Evolutionary conservation across 53 echinoderm and acorn worm genomes (phyloP).

Genomic region (Apostichopus leukothele): DNA sequence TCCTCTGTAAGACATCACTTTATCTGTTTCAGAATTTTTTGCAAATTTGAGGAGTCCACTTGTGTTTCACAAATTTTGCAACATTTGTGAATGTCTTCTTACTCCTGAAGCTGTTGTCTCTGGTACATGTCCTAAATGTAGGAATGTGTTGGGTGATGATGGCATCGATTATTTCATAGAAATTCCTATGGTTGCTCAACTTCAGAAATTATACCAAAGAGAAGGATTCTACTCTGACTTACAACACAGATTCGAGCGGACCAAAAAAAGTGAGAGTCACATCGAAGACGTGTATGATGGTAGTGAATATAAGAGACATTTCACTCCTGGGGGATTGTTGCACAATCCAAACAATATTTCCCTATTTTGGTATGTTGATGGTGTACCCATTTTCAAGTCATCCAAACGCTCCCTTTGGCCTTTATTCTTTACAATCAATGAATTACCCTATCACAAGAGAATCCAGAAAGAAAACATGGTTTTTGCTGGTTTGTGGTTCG

Average conservation of each 20-base stretch:
- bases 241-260: slow-evolving; percentile 1
- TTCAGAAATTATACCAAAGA: background rate
- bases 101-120: background rate
- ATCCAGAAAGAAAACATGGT: slow-evolving; percentile 51
- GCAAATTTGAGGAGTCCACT: background rate
- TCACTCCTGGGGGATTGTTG: background rate
- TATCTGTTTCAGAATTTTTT: slow-evolving; percentile 14
- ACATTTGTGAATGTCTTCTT: background rate
- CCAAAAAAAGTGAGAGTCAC: background rate
- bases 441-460: slow-evolving; percentile 40
- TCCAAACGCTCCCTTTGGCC: slow-evolving; percentile 55
- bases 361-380: slow-evolving; percentile 54
- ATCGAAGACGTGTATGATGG: slow-evolving; percentile 38
- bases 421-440: slow-evolving; percentile 57
- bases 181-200: slow-evolving; percentile 6
- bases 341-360: slow-evolving; percentile 44
- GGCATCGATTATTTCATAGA: background rate
- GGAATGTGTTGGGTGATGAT: too few relatives aligned
- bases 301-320: background rate
- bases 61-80: slow-evolving; percentile 7
- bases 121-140: background rate
- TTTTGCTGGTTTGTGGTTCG: slow-evolving; percentile 53
- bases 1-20: background rate
- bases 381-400: slow-evolving; percentile 49
- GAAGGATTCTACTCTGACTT: background rate